phyloP scores from a whole-genome alignment of 2,888 invertebrate genomes.

The Spodoptera littoralis region DNA sequence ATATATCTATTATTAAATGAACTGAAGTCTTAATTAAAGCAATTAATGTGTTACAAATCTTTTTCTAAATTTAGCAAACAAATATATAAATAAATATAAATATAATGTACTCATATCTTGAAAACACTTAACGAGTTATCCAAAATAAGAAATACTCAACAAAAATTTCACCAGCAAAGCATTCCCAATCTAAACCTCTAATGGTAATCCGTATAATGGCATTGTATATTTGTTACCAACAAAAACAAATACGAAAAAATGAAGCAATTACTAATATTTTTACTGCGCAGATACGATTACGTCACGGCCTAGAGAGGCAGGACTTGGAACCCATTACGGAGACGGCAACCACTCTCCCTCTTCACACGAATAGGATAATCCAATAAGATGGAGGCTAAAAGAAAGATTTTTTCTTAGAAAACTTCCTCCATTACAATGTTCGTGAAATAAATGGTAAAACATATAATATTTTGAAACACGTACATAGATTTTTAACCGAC shows the following conservation, averaged over 20 bases:
- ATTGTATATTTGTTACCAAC: background rate
- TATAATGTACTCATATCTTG: no score
- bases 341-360: constrained; percentile 24
- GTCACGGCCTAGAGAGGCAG: constrained; percentile 30
- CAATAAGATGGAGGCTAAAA: constrained; percentile 53
- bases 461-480: background rate
- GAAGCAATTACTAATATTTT: constrained; percentile 25
- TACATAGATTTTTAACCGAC: background rate
- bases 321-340: constrained; percentile 50
- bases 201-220: background rate
- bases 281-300: constrained; percentile 35
- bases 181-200: background rate
- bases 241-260: background rate
- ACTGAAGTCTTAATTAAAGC: no score
- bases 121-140: no score
- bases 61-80: no score
- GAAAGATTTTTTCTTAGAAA: constrained; percentile 37
- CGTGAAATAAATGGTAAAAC: constrained; percentile 21
- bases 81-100: no score
- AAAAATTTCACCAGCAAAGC: no score
- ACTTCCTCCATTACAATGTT: constrained; percentile 49
- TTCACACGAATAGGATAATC: constrained; percentile 54
- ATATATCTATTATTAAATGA: no score
- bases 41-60: no score
- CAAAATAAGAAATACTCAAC: no score